phyloP scores from a whole-genome alignment of 2,797 vertebrate genomes.

The Cheirogaleus major region DNA sequence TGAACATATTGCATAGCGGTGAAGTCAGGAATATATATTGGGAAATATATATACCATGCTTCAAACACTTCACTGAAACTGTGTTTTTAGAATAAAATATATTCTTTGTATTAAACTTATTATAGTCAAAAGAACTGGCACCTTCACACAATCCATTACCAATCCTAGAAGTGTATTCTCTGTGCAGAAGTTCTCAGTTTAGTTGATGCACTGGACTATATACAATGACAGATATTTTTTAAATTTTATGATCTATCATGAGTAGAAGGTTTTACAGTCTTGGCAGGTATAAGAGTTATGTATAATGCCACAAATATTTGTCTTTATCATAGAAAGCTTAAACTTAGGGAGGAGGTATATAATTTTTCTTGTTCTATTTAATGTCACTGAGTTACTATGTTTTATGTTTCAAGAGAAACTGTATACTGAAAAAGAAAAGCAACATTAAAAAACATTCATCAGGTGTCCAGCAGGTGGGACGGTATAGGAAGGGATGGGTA shows the following conservation, averaged over 20 bases:
- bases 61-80: background rate
- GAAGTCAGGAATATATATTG: background rate
- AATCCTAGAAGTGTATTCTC: constrained; percentile 21
- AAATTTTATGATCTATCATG: constrained; percentile 43
- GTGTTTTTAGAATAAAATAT: background rate
- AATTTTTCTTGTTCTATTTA: background rate
- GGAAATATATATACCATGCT: background rate
- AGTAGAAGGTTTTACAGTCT: background rate
- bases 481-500: too few relatives aligned
- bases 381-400: constrained; percentile 24
- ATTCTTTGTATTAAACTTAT: background rate
- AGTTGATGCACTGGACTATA: background rate
- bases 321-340: constrained; percentile 27
- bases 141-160: background rate
- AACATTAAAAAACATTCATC: background rate
- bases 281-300: constrained; percentile 51
- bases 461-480: too few relatives aligned
- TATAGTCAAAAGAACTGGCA: background rate
- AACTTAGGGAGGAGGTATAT: background rate
- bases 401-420: constrained; percentile 21
- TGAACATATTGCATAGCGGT: too few relatives aligned
- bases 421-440: background rate
- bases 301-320: constrained; percentile 51
- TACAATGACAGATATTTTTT: constrained; percentile 35
- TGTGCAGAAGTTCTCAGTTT: constrained; percentile 17